Base-by-base conservation (phyloP, 2,113 vertebrate genomes). In the Azemiops feae region DNA sequence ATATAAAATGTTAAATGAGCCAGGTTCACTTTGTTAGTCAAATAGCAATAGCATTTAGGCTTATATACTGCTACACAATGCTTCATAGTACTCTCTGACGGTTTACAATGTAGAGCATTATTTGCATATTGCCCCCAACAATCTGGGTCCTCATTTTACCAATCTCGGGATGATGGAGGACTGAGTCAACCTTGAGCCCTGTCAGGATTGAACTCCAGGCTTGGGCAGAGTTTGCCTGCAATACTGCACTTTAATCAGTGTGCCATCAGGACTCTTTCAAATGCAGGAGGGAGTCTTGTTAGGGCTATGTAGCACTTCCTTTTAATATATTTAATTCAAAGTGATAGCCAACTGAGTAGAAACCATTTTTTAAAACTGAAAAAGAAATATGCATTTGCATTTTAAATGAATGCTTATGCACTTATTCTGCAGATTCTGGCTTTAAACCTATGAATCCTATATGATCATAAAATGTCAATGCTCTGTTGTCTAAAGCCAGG, bases 341-440 rank as follows among this genome's bases (percentile, higher is more conserved):
- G 18, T 55, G 12, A 34, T 85, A 55, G 25, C 85, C 69, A 91
- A 55, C 22, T 10, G 0, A 52, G 20, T 27, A 16, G 64, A 91
- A 91, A 30, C 39, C n/a, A 69, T 9, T 60, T 3, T 64, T 16
- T 34, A 23, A 54, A 69, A 69, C 11, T n/a, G 11, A 16, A 64
- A 89, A 89, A 89, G n/a, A 60, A 50, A 96, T 94, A 92, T 50
- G 27, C 93, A 69, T 93, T 27, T 90, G 92, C 60, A 92, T 95
- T 94, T 95, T 10, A 55, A 95, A 93, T 96, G 95, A 95, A 93
- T 64, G 50, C 27, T 89, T 55, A 30, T 81, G 85, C 10, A 88
- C 30, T 95, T 94, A 43, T 50, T 89, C 60, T 3, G 0, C 45
- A 34, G 92, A 45, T 20, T 5, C 90, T 34, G 0, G 27, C 64